Evolutionary conservation across 2,888 invertebrate genomes (phyloP), one percentile per base, ranked within the genome.

Genomic region (Lithophane leautieri): DNA sequence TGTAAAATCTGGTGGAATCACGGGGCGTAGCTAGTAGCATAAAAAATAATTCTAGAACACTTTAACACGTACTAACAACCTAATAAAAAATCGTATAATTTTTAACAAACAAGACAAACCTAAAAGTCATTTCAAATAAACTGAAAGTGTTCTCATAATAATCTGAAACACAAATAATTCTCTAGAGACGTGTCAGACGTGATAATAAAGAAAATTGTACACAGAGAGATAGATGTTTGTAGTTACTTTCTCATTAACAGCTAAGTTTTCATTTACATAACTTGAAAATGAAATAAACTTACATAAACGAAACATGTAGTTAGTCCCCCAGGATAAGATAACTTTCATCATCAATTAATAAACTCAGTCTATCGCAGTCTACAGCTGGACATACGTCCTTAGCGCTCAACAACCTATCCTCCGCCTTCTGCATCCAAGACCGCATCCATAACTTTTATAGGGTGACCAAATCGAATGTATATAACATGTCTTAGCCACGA

Each of bases 111-210:
- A 50, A 16, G 65, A 81, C 47, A 70, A 60, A 25, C 42, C 40
- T 25, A 34, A 78, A 77, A 70, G 67, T 78, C 70, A 34, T 73
- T 82, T 67, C 60, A 58, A 76, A 76, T 82, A 62, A 72, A 72
- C 61, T 58, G 63, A 83, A 81, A 77, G 81, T 70, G 70, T 70
- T 73, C 54, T 56, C 67, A 65, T 22, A 42, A 69, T 73, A 58
- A 83, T 81, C 69, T 47, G 58, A 54, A 81, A 83, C 65, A 65
- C 68, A 83, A 83, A 83, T 71, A 83, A 71, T 69, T 77, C 70
- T 81, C 47, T 47, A n/a, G 61, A 50, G 47, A 54, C 77, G 58
- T 73, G 81, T 70, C 52, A 73, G 60, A 71, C 69, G 77, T 62
- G 70, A 54, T 73, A 73, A 83, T 66, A 47, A 73, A 73, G 65